Base-by-base conservation (phyloP, 2,113 vertebrate genomes). In the Acrocephalus kingi region DNA sequence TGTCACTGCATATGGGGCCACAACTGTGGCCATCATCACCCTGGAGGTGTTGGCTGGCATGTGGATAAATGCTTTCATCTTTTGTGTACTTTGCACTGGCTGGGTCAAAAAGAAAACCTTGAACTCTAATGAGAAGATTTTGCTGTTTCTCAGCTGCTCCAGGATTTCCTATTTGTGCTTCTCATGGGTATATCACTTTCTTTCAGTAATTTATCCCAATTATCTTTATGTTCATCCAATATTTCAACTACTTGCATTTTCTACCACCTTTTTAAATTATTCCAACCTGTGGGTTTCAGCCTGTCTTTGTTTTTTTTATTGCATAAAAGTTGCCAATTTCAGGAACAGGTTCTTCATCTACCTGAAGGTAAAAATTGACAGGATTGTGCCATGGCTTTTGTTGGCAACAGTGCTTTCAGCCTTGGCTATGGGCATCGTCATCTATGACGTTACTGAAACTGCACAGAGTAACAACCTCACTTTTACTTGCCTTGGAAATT, bases 391-490 rank as follows among this genome's bases (percentile, higher is more conserved):
- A 0, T 84, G 94, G 89, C 10, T 96, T 7, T 10, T 96, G 15
- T 11, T 86, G 18, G 28, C 22, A 11, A 93, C 94, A 15, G 15
- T 27, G 66, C 1, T 95, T 77, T 49, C 16, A 3, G 39, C 89
- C 6, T 13, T 90, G 8, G 1, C 30, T 25, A 4, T 35, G 1
- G 4, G 12, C 11, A 37, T 48, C 2, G 2, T 90, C 35, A 1
- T 11, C 21, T 85, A 54, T 3, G 0, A 7, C 2, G 0, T 22
- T 4, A 1, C 2, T 17, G 28, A 54, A 17, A 3, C 0, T 6
- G 0, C 11, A 0, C 5, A 2, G 4, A 15, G 4, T 5, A 12
- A 30, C 9, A 24, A 24, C 11, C 1, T 1, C 37, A 84, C 31
- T 37, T 39, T 27, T 4, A 75, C 46, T 6, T 1, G 3, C 1